Evolutionary conservation across 2,888 invertebrate species (phyloP).

Genomic region (Adineta ricciae): DNA sequence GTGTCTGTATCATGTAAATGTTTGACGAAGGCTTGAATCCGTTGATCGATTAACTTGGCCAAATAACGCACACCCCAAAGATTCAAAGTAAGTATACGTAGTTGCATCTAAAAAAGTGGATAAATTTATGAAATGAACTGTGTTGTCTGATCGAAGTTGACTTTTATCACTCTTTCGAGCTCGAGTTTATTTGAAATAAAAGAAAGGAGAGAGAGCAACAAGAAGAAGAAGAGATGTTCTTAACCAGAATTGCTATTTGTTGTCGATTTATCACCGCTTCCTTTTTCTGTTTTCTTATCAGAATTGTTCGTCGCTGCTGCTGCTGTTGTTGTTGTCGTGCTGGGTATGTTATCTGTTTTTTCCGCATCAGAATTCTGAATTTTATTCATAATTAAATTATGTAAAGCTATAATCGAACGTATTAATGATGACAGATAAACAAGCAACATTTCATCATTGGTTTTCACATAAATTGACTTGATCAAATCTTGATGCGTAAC

Average conservation of each 20-base stretch:
- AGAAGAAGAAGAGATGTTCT: not conserved
- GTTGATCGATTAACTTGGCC: not conserved
- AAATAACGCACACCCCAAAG: not conserved
- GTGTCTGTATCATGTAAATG: not conserved
- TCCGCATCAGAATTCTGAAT: conserved; percentile 51
- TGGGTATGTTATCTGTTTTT: not conserved
- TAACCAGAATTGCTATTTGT: not conserved
- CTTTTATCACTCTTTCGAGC: not conserved
- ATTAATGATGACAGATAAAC: conserved; percentile 93
- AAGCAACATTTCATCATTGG: conserved; percentile 96
- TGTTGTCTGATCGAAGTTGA: too few species aligned
- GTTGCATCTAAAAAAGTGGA: not conserved
- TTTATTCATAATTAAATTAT: conserved; percentile 98
- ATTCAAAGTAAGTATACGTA: not conserved
- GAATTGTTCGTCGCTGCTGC: not conserved
- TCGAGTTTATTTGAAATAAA: not conserved
- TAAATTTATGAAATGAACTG: too few species aligned
- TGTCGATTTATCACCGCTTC: conserved; percentile 11
- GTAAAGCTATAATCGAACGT: conserved; percentile 87
- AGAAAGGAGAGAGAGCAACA: not conserved
- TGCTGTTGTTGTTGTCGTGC: not conserved
- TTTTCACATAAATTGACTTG: conserved; percentile 88
- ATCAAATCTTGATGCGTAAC: conserved; percentile 61
- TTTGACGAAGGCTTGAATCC: conserved; percentile 25
- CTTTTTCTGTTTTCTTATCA: conserved; percentile 17